Conservation (phyloP, 2,797 vertebrate species). For the Scyliorhinus canicula region DNA sequence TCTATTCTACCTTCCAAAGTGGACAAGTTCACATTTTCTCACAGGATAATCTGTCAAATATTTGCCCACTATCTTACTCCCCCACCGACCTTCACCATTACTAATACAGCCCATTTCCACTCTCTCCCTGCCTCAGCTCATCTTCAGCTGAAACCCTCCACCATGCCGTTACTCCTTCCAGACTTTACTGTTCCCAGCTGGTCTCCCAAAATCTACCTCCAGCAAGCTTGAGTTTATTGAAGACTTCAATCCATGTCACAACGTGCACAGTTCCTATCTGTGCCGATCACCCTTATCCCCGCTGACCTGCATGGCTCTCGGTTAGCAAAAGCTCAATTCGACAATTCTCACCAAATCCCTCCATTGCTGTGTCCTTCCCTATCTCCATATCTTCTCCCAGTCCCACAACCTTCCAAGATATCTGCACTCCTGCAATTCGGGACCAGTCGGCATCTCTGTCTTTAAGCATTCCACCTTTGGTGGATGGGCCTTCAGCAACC, state of each 20-base stretch:
- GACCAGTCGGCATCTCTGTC: not conserved
- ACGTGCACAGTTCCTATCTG: not conserved
- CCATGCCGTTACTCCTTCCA: not conserved
- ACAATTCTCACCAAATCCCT: not conserved
- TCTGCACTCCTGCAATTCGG: not conserved
- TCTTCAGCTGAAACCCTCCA: not conserved
- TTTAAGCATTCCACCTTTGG: not conserved
- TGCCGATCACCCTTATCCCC: not conserved
- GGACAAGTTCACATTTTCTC: no score
- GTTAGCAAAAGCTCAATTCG: not conserved
- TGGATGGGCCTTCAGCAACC: not conserved
- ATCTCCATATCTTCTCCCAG: not conserved
- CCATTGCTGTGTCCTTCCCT: not conserved
- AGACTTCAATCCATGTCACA: not conserved
- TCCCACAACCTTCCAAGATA: not conserved
- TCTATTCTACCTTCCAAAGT: no score
- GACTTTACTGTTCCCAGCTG: not conserved
- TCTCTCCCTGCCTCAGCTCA: not conserved
- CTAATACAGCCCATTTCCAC: not conserved
- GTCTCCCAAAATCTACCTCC: not conserved
- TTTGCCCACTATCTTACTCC: no score
- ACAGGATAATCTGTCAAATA: no score
- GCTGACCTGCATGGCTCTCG: not conserved
- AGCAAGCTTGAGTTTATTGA: not conserved
- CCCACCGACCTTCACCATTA: not conserved